Conservation (phyloP, 2,113 vertebrate genomes). For the Rhizomys pruinosus region DNA sequence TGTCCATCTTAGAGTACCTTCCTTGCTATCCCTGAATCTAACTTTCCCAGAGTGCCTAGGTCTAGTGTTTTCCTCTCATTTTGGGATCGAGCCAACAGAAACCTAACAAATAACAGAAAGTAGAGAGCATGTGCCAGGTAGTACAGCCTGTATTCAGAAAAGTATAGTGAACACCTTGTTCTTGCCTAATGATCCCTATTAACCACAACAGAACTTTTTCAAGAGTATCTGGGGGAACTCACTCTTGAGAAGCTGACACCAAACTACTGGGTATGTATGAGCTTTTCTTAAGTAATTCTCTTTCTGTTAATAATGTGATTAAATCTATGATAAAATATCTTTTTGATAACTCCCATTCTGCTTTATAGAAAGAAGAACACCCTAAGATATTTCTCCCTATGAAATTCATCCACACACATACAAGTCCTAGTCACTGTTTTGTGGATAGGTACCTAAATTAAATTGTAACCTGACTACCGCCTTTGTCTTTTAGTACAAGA, state of each 20-base stretch:
- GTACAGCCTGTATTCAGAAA: neutral
- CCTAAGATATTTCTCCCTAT: neutral
- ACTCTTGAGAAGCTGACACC: too few species aligned
- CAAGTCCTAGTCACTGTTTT: neutral
- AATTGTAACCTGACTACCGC: neutral
- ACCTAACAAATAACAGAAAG: neutral
- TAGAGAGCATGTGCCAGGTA: neutral
- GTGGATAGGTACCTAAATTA: neutral
- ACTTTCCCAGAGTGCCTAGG: too few species aligned
- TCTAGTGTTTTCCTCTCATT: too few species aligned
- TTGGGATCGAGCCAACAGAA: too few species aligned
- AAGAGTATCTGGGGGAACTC: neutral
- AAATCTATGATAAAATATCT: neutral
- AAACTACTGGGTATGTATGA: too few species aligned
- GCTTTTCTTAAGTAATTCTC: neutral
- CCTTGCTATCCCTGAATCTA: too few species aligned
- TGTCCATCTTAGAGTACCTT: too few species aligned
- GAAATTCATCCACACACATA: neutral
- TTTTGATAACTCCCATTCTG: neutral
- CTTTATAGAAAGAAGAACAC: too few species aligned
- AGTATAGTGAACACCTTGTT: neutral
- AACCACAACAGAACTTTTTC: neutral
- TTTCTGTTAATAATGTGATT: neutral
- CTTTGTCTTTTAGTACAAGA: neutral
- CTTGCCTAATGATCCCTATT: neutral